A percentile compares a stretch with the other conserved stretches of the same genome.
Conservation (phyloP, 2,797 vertebrate species). For the Apogon hyalosoma region DNA sequence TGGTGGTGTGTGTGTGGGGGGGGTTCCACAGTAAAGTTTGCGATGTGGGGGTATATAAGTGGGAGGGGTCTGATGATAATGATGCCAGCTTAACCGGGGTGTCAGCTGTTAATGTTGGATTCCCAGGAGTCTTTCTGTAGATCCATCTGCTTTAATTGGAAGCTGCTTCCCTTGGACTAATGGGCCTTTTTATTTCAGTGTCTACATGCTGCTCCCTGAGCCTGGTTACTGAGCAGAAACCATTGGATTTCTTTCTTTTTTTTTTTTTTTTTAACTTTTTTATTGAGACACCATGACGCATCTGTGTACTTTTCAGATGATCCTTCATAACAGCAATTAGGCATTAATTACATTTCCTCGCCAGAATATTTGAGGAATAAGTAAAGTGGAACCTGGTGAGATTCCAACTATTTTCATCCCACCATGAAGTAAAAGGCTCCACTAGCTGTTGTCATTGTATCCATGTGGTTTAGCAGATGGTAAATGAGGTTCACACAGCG, state of each 20-base stretch:
- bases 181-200: slow-evolving; percentile 52
- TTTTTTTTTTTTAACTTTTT: too few species aligned
- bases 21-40: slow-evolving; percentile 30
- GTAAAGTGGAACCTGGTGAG: slow-evolving; percentile 23
- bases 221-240: slow-evolving; percentile 23
- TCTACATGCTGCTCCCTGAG: slow-evolving; percentile 35
- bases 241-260: slow-evolving; percentile 2
- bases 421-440: slow-evolving; percentile 45
- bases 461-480: slow-evolving; percentile 65
- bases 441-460: slow-evolving; percentile 51
- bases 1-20: slow-evolving; percentile 4
- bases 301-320: slow-evolving; percentile 19
- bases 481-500: slow-evolving; percentile 50
- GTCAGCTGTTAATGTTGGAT: slow-evolving; percentile 75
- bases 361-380: slow-evolving; percentile 22
- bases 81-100: slow-evolving; percentile 69
- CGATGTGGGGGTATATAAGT: slow-evolving; percentile 6
- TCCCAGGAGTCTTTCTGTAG: slow-evolving; percentile 44
- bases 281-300: slow-evolving; percentile 10
- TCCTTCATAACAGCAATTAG: slow-evolving; percentile 13
- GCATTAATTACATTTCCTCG: slow-evolving; percentile 34
- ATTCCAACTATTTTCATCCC: slow-evolving; percentile 32
- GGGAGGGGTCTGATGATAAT: slow-evolving; percentile 63
- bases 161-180: slow-evolving; percentile 44
- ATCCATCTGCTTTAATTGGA: slow-evolving; percentile 55